These are phyloP conservation scores for Eremobia ochroleuca DNA, from an alignment of 2,888 invertebrate genomes.

Conservation along the genomic window DNA sequence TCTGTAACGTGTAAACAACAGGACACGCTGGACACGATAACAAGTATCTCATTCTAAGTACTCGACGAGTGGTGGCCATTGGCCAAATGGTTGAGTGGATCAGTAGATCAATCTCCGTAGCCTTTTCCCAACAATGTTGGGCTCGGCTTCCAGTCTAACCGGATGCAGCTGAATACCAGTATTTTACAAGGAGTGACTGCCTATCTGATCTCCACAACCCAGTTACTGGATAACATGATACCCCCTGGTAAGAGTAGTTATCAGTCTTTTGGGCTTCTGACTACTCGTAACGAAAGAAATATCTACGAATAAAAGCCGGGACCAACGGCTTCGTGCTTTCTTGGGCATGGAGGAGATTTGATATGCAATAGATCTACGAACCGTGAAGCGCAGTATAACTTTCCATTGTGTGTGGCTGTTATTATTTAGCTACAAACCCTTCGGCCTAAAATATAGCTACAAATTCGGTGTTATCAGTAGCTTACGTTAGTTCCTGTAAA, in stretches of 20 bases:
- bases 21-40: no score
- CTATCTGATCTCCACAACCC: not conserved
- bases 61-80: no score
- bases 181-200: not conserved
- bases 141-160: not conserved
- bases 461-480: not conserved
- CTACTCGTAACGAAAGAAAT: no score
- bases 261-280: no score
- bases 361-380: not conserved
- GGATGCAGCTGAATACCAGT: not conserved
- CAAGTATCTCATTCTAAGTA: no score
- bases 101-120: not conserved
- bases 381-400: not conserved
- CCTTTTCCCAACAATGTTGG: not conserved
- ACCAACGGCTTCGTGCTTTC: not conserved
- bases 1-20: no score
- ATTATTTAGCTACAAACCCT: no score
- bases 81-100: no score
- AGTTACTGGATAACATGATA: not conserved
- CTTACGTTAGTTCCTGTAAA: not conserved
- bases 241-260: not conserved
- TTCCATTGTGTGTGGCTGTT: not conserved
- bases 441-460: no score
- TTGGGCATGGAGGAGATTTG: not conserved
- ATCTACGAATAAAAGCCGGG: no score